Percentiles rank a stretch among this genome's conserved stretches.
Conservation (phyloP, 2,888 invertebrate genomes). For the Mimachlamys varia region DNA sequence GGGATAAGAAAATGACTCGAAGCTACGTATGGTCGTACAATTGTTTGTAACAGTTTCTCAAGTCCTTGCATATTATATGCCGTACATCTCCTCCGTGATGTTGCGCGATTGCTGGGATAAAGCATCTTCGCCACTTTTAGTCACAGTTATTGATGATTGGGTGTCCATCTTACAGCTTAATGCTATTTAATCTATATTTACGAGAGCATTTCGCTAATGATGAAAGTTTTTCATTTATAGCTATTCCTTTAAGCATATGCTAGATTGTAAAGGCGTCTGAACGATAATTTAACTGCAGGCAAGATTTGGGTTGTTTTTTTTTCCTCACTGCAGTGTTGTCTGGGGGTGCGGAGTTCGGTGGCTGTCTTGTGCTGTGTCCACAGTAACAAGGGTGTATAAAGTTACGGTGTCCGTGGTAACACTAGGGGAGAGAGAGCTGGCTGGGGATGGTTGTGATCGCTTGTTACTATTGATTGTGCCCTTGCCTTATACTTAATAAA, state of each 20-base stretch:
- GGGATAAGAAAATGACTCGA: constrained; percentile 7
- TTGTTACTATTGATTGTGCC: constrained; percentile 7
- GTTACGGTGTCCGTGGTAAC: neutral
- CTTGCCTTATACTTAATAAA: constrained; percentile 28
- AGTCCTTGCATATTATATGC: neutral
- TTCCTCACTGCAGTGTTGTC: neutral
- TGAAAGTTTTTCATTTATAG: neutral
- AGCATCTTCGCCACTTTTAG: neutral
- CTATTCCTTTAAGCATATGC: too few species aligned
- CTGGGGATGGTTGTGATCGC: neutral
- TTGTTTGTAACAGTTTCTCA: neutral
- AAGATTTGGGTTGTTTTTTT: too few species aligned
- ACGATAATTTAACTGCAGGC: too few species aligned
- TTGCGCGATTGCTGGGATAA: neutral
- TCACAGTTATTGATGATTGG: neutral
- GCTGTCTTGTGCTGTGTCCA: neutral
- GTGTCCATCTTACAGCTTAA: neutral
- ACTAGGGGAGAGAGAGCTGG: neutral
- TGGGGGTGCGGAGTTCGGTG: neutral
- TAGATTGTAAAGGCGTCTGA: too few species aligned
- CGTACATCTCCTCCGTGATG: neutral
- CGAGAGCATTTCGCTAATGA: neutral
- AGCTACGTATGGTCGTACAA: neutral
- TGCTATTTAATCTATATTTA: neutral
- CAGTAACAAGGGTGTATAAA: neutral